phyloP scores from a whole-genome alignment of 2,797 vertebrate genomes.

The Cossypha dichroa region DNA sequence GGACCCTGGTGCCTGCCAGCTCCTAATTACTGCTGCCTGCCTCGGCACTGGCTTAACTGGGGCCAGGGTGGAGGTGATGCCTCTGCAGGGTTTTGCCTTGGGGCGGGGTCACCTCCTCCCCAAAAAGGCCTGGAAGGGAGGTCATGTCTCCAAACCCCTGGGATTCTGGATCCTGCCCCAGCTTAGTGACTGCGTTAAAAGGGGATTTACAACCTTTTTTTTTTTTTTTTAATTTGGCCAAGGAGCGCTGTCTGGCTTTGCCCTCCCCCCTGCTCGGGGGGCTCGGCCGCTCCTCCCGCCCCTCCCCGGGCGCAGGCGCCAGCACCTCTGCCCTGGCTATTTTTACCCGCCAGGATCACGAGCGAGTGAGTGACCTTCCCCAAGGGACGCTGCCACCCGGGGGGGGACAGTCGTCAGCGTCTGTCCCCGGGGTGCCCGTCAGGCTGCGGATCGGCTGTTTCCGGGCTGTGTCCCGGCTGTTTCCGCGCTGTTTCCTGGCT shows the following conservation, averaged over 20 bases:
- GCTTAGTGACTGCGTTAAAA: not conserved
- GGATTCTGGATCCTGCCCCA: not conserved
- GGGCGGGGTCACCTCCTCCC: not conserved
- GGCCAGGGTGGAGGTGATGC: not conserved
- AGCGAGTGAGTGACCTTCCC: slow-evolving; percentile 18
- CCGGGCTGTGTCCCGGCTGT: not conserved
- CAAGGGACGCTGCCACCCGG: not conserved
- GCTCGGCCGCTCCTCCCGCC: not conserved
- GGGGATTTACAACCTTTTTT: not conserved
- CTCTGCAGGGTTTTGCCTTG: not conserved
- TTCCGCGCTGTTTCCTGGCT: no score
- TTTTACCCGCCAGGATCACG: not conserved
- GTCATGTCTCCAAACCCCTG: not conserved
- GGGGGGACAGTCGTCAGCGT: not conserved
- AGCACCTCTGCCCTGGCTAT: not conserved
- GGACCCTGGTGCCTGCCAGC: not conserved
- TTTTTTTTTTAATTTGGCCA: not conserved
- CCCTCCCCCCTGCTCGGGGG: not conserved
- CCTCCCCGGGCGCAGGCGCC: not conserved
- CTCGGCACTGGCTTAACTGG: not conserved
- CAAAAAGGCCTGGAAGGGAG: not conserved
- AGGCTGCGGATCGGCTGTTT: not conserved
- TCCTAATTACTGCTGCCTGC: not conserved
- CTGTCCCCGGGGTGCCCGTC: not conserved
- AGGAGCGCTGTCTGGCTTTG: not conserved